Percentiles rank a stretch among this genome's conserved stretches.
Conservation (phyloP, 1,140 invertebrate species). For the Antheraea pernyi region DNA sequence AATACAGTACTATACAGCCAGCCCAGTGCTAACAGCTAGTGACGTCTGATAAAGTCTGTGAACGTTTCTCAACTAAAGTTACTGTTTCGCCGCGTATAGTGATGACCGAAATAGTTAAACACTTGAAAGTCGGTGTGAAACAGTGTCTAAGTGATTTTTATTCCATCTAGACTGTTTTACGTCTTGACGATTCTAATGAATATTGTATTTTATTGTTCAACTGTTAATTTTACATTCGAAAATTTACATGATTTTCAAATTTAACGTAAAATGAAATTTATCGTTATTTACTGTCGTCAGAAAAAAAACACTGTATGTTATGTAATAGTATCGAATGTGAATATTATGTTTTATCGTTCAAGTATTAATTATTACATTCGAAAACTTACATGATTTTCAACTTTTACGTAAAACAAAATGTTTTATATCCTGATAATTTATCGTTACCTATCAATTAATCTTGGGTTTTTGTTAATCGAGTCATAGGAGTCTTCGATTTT, state of each 20-base stretch:
- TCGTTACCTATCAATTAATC: too few relatives aligned
- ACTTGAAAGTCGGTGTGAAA: background rate
- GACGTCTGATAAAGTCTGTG: conserved; percentile 14
- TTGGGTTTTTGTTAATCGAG: too few relatives aligned
- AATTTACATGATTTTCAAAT: too few relatives aligned
- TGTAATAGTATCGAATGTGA: background rate
- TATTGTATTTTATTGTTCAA: too few relatives aligned
- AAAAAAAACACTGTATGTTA: background rate
- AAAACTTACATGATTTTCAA: too few relatives aligned
- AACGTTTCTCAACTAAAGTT: background rate
- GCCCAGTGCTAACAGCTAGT: conserved; percentile 58
- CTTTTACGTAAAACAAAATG: too few relatives aligned
- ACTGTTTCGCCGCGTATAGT: background rate
- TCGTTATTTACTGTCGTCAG: too few relatives aligned
- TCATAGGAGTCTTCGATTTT: too few relatives aligned
- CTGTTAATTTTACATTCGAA: too few relatives aligned
- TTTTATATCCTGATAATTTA: too few relatives aligned
- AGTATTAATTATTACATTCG: background rate
- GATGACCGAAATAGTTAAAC: background rate
- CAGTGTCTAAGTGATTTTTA: background rate
- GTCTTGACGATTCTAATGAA: too few relatives aligned
- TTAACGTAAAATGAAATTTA: too few relatives aligned
- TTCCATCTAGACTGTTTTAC: background rate
- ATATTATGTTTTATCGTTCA: background rate
- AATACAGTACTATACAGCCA: conserved; percentile 39